Base-by-base conservation (phyloP, 2,888 invertebrate species). In the Athetis lepigone region DNA sequence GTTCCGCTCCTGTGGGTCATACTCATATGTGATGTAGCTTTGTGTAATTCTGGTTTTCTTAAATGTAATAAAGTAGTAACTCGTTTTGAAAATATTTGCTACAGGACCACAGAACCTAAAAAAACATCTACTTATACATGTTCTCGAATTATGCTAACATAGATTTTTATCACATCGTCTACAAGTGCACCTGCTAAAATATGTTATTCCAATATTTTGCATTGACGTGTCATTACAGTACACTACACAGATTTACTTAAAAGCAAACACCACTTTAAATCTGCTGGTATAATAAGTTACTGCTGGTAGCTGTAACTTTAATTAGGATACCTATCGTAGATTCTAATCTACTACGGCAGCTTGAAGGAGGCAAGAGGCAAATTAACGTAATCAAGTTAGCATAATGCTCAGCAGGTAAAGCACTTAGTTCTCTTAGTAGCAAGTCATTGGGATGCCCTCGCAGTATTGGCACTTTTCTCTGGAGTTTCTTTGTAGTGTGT, bases 311-410 rank as follows among this genome's bases (percentile, higher is more conserved):
- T 36, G 25, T 67, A 55, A 45, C 18, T 55, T 55, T 37, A 23
- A 29, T 43, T 23, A 62, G 13, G 27, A 36, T 36, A 52, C 33
- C 21, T 37, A 29, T 55, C n/a, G 18, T 29, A 43, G 27, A 55
- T 45, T 63, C 6, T 45, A 66, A 67, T 67, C 56, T 33, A 29
- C 16, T 13, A 9, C 21, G 21, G 36, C 19, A 42, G 5, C 21
- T 37, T 40, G 23, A 54, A 70, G 40, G 43, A 43, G 19, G 36
- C 23, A 21, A 72, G 37, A 43, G 16, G 36, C 23, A 21, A 65
- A 51, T 52, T 51, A 43, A 25, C 25, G 7, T 47, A 29, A 68
- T 59, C 16, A 29, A 57, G n/a, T 67, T 66, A 36, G 8, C 29
- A 45, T 29, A 57, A 43, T 18, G 8, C 43, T 55, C 7, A 37